phyloP scores from a whole-genome alignment of 2,888 invertebrate genomes.

The Sarcophaga carnaria region DNA sequence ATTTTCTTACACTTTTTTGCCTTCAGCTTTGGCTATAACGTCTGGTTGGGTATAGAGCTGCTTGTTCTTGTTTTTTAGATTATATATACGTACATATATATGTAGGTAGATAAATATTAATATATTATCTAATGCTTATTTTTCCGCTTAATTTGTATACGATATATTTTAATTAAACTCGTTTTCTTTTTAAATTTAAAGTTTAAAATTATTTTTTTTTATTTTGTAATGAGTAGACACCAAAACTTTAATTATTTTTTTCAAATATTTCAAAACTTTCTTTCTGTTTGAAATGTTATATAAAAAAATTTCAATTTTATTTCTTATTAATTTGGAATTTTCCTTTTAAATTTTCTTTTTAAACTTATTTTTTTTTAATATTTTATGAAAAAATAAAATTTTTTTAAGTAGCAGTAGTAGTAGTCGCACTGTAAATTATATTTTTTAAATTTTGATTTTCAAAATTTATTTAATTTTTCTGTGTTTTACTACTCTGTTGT shows the following conservation, averaged over 20 bases:
- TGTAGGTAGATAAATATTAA: slow-evolving; percentile 41
- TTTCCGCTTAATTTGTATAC: background rate
- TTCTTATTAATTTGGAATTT: slow-evolving; percentile 56
- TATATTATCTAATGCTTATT: slow-evolving; percentile 61
- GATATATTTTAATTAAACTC: background rate
- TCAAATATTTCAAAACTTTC: slow-evolving; percentile 3
- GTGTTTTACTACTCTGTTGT: slow-evolving; percentile 4
- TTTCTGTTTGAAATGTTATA: slow-evolving; percentile 65
- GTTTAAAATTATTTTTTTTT: slow-evolving; percentile 25
- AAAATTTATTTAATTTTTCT: slow-evolving; percentile 13
- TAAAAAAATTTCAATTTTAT: slow-evolving; percentile 32
- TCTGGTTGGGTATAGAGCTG: background rate
- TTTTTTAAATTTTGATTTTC: slow-evolving; percentile 28
- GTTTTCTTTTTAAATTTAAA: slow-evolving; percentile 25
- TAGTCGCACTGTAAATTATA: slow-evolving; percentile 61
- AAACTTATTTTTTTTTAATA: slow-evolving; percentile 42
- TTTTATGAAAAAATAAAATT: background rate
- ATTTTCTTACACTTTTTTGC: slow-evolving; percentile 27
- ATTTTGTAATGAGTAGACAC: slow-evolving; percentile 52
- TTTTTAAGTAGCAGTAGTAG: slow-evolving; percentile 8
- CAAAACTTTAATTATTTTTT: slow-evolving; percentile 15
- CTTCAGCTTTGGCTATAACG: background rate
- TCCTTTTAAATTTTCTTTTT: slow-evolving; percentile 28
- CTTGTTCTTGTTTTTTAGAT: slow-evolving; percentile 10
- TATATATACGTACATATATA: slow-evolving; percentile 30